Evolutionary conservation across 2,113 vertebrate genomes (phyloP).

Genomic region (Crocuta crocuta): DNA sequence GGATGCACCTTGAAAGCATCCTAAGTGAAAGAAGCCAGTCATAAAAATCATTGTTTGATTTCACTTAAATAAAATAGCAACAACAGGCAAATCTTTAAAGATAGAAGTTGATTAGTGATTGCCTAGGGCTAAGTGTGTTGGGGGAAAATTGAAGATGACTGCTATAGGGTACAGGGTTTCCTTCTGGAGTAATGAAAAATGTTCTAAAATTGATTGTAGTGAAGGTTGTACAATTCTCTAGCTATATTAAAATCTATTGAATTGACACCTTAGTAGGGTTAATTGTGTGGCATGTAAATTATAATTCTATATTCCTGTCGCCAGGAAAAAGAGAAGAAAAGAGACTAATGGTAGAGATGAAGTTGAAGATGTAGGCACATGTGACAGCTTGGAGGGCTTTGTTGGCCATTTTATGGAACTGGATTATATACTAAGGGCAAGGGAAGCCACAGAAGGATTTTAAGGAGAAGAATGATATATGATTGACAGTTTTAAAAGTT

Average conservation of each 20-base stretch:
- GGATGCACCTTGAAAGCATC: not conserved
- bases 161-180: not conserved
- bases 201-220: slow-evolving; percentile 2
- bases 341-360: not conserved
- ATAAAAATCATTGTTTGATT: not conserved
- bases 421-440: not conserved
- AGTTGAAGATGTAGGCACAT: not conserved
- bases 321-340: not conserved
- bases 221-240: not conserved
- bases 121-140: not conserved
- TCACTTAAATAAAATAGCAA: not conserved
- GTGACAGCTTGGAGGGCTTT: not conserved
- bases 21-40: not conserved
- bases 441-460: not conserved
- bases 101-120: not conserved
- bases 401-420: not conserved
- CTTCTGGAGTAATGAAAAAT: not conserved
- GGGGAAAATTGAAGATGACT: not conserved
- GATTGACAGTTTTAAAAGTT: not conserved
- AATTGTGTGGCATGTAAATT: not conserved
- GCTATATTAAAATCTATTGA: not conserved
- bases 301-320: not conserved
- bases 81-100: not conserved
- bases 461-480: not conserved
- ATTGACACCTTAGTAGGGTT: not conserved